A percentile compares a stretch with the other conserved stretches of the same genome.
These are phyloP conservation scores for Lepisosteus oculatus DNA, from an alignment of 2,113 vertebrate genomes.

Conservation along the genomic window DNA sequence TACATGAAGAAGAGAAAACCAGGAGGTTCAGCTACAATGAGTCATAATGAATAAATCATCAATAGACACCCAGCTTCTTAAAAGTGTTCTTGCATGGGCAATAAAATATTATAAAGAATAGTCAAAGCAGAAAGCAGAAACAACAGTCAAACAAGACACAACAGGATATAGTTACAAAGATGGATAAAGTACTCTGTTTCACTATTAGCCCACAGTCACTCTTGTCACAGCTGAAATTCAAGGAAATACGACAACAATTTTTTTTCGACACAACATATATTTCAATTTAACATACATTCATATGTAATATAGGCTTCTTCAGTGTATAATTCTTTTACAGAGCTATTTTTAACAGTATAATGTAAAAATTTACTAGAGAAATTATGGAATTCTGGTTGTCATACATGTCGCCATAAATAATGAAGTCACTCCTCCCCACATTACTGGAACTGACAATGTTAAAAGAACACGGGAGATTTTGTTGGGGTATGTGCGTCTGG, in stretches of 20 bases:
- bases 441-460: constrained; percentile 38
- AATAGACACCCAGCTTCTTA: no score
- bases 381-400: constrained; percentile 52
- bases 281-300: constrained; percentile 72
- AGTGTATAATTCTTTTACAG: constrained; percentile 73
- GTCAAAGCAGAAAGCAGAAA: no score
- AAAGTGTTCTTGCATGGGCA: no score
- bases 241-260: constrained; percentile 42
- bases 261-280: constrained; percentile 67
- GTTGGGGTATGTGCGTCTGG: constrained; percentile 60
- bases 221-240: constrained; percentile 2
- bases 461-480: constrained; percentile 22
- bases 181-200: constrained; percentile 1
- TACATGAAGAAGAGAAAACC: no score
- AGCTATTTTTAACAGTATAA: constrained; percentile 60
- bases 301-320: constrained; percentile 72
- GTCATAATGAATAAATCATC: no score
- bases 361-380: constrained; percentile 60
- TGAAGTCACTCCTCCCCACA: constrained; percentile 47
- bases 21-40: no score
- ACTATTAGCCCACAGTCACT: constrained; percentile 1
- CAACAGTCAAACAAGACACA: no score
- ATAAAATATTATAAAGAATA: no score
- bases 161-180: no score
- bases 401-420: constrained; percentile 51